Base-by-base conservation (phyloP, 2,113 vertebrate species). In the Cyanocitta stelleri region DNA sequence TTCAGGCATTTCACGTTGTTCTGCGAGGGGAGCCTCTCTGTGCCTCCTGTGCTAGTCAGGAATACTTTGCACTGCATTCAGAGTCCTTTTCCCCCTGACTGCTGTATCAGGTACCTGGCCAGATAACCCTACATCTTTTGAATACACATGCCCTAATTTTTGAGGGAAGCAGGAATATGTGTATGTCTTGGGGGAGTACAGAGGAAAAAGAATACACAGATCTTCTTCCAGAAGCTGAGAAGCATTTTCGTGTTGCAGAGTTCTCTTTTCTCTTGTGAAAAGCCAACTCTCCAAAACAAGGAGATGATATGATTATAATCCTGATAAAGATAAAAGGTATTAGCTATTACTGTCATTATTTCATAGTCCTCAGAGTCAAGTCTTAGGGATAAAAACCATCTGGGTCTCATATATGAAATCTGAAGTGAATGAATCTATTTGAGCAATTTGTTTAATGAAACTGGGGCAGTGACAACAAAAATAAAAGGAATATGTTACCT, bases 341-440 rank as follows among this genome's bases (percentile, higher is more conserved):
- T 94, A 82, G 74, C 58, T 93, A 44, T 74, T 91, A 54, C 15
- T 94, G 61, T 59, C 83, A 77, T 93, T 95, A 85, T 84, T 80
- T 96, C 82, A 87, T 89, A 54, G 29, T 51, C 51, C 30, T 83
- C 30, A 49, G 66, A 91, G 48, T 67, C 84, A 94, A 49, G 35
- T 85, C 37, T 56, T 66, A 52, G 66, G 13, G 35, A 84, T 91
- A 84, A 85, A 79, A 92, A 75, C 6, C 64, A 81, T 92, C 67
- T 95, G 93, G 32, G 23, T 78, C 49, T 95, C 55, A 32, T 69
- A 92, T 51, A 92, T 1, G 1, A 71, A 75, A 89, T 30, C 16
- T 46, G 33, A 64, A 71, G 32, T 46, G 35, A 78, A 64, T 80
- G 2, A 48, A 81, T 76, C 16, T 68, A 29, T 80, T 83, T 89